Conservation (phyloP, 2,113 vertebrate genomes). For the Meles meles region DNA sequence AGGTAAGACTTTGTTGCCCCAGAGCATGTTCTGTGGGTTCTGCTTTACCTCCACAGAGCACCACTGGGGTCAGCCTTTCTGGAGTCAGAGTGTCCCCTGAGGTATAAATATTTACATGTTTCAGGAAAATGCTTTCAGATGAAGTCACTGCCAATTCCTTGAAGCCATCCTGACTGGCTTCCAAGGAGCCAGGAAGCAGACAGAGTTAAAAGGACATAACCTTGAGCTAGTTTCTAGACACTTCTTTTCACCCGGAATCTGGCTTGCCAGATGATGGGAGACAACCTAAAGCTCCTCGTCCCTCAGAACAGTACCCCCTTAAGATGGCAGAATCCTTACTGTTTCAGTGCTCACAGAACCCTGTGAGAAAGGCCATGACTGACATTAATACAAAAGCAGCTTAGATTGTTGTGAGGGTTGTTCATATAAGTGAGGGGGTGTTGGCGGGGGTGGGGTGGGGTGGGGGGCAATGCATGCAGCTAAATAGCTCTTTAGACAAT, state of each 20-base stretch:
- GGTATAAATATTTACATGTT: conserved; percentile 44
- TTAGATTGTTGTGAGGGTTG: neutral
- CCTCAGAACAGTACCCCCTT: rapidly evolving
- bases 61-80: neutral
- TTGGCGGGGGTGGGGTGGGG: neutral
- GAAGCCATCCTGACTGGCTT: neutral
- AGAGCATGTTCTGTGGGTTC: neutral
- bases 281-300: neutral
- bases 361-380: neutral
- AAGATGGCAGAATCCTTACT: neutral
- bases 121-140: conserved; percentile 54
- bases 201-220: neutral
- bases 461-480: neutral
- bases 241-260: neutral
- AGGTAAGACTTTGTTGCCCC: neutral
- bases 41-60: neutral
- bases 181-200: neutral
- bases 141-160: conserved; percentile 30
- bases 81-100: neutral
- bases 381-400: neutral
- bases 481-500: neutral
- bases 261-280: neutral
- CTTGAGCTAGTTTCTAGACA: neutral
- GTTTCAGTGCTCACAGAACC: neutral
- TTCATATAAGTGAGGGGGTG: neutral